These are phyloP conservation scores for Eugnorisma glareosa DNA, from an alignment of 2,888 invertebrate genomes.

Conservation along the genomic window DNA sequence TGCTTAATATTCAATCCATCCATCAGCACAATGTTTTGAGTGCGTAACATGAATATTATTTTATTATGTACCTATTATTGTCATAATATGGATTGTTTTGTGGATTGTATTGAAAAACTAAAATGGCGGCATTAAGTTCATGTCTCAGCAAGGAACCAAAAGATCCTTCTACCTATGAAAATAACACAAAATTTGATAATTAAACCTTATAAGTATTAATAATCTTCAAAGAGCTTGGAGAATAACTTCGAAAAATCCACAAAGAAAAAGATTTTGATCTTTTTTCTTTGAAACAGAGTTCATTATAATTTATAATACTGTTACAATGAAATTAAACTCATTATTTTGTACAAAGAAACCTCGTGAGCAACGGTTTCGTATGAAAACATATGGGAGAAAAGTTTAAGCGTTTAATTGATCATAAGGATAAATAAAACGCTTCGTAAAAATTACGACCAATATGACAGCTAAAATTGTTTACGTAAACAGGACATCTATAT, in stretches of 20 bases:
- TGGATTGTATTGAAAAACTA: not conserved
- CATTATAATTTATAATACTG: conserved; percentile 27
- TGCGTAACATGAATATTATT: no score
- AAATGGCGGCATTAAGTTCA: not conserved
- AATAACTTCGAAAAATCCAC: conserved; percentile 11
- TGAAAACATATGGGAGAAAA: not conserved
- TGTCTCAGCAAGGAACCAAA: not conserved
- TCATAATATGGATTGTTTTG: no score
- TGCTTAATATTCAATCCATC: no score
- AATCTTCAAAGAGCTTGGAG: conserved; percentile 18
- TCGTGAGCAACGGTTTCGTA: not conserved
- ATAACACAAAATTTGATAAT: conserved; percentile 2
- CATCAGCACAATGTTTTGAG: no score
- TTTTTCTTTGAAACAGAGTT: conserved; percentile 23
- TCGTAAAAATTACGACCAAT: not conserved
- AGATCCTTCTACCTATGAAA: not conserved
- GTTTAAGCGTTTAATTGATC: not conserved
- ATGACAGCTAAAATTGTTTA: not conserved
- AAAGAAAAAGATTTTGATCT: conserved; percentile 17
- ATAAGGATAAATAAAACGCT: not conserved
- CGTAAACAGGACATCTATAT: no score
- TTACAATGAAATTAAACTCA: conserved; percentile 37
- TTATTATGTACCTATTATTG: no score
- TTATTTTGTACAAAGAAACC: conserved; percentile 26
- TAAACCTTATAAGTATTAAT: not conserved